Evolutionary conservation across 2,797 vertebrate genomes (phyloP), one percentile per base, ranked within the genome.

Genomic region (Loriculus beryllinus): DNA sequence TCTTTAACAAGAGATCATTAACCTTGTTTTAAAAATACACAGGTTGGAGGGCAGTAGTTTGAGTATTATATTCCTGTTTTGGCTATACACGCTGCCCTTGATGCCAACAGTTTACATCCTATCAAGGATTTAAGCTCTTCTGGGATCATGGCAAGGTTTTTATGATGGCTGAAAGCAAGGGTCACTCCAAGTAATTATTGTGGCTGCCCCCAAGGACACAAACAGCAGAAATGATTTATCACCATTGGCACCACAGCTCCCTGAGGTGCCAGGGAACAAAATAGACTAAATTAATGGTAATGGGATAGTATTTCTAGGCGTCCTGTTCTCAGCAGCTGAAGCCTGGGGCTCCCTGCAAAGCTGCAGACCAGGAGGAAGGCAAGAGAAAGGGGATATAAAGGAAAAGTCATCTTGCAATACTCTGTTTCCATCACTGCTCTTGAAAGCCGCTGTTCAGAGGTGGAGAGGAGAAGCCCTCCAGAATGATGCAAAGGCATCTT

Each of bases 21-120:
- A 96, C 87, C 90, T 96, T 95, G 75, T 62, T 96, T 95, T 92
- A 88, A 90, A 95, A 93, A 86, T 83, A 81, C 91, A 51, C 85
- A 40, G 25, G 62, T 60, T 91, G 91, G 57, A 94, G 42, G 63
- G 82, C 85, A 82, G 43, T 14, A 31, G 33, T 56, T 81, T 26
- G 59, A 82, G 64, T 40, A 31, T 54, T 75, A 37, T 23, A 21
- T 33, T 90, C 64, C 47, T 91, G 60, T 63, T 63, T 63, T 72
- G 80, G 63, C 88, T 88, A 31, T 42, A 45, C 9, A 9, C 37
- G 12, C 45, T 90, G 88, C 78, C 93, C 93, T 91, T 81, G 47
- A 64, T 94, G 89, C 89, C 91, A 96, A 63, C 63, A 76, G 69
- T 67, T 96, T 94, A 90, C 51, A 86, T 88, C 82, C 88, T 93